A percentile compares a stretch with the other conserved stretches of the same genome.
phyloP scores from a whole-genome alignment of 2,113 vertebrate species.

The Datnioides undecimradiatus region DNA sequence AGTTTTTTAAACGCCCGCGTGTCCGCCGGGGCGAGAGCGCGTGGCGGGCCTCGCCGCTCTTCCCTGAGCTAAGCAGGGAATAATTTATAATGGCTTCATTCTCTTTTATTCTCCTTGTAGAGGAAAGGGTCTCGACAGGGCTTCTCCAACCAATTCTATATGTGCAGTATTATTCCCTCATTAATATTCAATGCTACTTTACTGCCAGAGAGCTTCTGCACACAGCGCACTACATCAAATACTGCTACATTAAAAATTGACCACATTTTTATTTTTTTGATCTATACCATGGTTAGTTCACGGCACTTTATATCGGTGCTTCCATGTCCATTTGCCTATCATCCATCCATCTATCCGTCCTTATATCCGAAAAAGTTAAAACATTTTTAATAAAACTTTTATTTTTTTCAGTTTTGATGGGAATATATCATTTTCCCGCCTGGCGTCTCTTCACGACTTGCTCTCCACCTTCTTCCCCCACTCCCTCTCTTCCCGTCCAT shows the following conservation, averaged over 20 bases:
- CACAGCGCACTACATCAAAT: constrained; percentile 64
- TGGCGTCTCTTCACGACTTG: not conserved
- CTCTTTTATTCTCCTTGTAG: constrained; percentile 51
- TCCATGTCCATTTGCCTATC: not conserved
- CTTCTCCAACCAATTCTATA: constrained; percentile 65
- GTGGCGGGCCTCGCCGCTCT: constrained; percentile 9
- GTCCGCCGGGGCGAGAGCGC: constrained; percentile 18
- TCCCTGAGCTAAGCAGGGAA: constrained; percentile 52
- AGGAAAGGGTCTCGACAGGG: constrained; percentile 62
- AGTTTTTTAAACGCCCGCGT: constrained; percentile 10
- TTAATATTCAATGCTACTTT: constrained; percentile 78
- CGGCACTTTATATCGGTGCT: constrained; percentile 9
- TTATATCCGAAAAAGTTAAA: no score
- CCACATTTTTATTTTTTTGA: constrained; percentile 53
- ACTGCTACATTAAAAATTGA: constrained; percentile 71
- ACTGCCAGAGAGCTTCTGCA: constrained; percentile 65
- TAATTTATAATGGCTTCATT: constrained; percentile 64
- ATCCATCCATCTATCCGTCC: constrained; percentile 2
- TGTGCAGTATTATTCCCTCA: constrained; percentile 67
- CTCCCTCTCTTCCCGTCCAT: not conserved
- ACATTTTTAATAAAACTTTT: no score
- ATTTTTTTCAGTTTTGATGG: not conserved
- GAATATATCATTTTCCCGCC: not conserved
- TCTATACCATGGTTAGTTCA: constrained; percentile 41
- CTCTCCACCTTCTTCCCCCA: constrained; percentile 9